These are phyloP conservation scores for Scolanthus callimorphus DNA, from an alignment of 92 coral and sea anemone species.

Conservation along the genomic window DNA sequence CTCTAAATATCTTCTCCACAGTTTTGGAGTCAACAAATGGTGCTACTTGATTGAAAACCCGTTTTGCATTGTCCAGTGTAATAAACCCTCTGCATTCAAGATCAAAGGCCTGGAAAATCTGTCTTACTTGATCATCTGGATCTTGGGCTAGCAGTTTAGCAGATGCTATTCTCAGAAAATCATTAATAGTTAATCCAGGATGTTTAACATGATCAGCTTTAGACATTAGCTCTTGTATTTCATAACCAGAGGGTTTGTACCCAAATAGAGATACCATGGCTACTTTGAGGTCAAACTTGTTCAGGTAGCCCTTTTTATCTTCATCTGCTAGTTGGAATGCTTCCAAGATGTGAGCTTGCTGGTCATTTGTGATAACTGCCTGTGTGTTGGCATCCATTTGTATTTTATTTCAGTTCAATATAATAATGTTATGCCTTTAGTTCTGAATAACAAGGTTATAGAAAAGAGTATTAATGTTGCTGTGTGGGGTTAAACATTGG, in stretches of 20 bases:
- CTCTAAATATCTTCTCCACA: slow-evolving; percentile 76
- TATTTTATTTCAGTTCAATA: no score
- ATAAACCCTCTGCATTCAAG: slow-evolving; percentile 82
- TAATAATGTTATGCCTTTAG: no score
- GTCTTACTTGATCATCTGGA: slow-evolving; percentile 81
- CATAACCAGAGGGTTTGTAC: slow-evolving; percentile 88
- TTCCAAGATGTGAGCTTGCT: slow-evolving; percentile 42
- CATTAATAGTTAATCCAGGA: slow-evolving; percentile 48
- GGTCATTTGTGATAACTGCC: slow-evolving; percentile 22
- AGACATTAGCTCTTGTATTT: slow-evolving; percentile 70
- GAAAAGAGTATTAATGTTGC: no score
- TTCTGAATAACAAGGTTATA: no score
- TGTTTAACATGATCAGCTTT: slow-evolving; percentile 14
- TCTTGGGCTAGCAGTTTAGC: slow-evolving; percentile 71
- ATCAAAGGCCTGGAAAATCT: slow-evolving; percentile 93
- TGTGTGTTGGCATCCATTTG: slow-evolving; percentile 14
- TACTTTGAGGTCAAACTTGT: slow-evolving; percentile 81
- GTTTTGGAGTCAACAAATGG: slow-evolving; percentile 74
- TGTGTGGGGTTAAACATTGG: no score
- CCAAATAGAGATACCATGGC: slow-evolving; percentile 90
- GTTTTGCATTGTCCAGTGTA: slow-evolving; percentile 71
- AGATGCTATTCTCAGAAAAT: slow-evolving; percentile 56
- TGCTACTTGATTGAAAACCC: slow-evolving; percentile 62
- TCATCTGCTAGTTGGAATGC: slow-evolving; percentile 74
- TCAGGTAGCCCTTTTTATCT: slow-evolving; percentile 68